A percentile compares a stretch with the other conserved stretches of the same genome.
These are phyloP conservation scores for Brachyistius frenatus DNA, from an alignment of 2,113 vertebrate genomes.

Conservation along the genomic window DNA sequence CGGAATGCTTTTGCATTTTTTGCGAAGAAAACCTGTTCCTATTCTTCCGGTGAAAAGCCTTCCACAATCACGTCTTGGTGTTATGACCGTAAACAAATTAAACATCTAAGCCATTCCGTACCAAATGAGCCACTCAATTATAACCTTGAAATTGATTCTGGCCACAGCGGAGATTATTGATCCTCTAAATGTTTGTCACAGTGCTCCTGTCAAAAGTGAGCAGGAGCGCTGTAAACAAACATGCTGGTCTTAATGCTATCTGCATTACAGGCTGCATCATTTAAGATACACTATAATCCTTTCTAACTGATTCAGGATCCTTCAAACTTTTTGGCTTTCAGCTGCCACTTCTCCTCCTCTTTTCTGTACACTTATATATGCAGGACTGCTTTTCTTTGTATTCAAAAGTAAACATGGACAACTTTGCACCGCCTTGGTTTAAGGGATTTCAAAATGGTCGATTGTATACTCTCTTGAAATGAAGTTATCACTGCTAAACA, in stretches of 20 bases:
- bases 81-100: conserved; percentile 80
- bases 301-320: conserved; percentile 28
- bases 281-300: conserved; percentile 37
- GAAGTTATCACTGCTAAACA: conserved; percentile 77
- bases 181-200: conserved; percentile 77
- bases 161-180: conserved; percentile 81
- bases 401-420: conserved; percentile 18
- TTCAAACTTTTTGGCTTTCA: conserved; percentile 39
- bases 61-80: conserved; percentile 68
- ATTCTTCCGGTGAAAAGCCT: conserved; percentile 70
- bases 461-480: conserved; percentile 55
- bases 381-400: conserved; percentile 8
- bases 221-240: conserved; percentile 57
- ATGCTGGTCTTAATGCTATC: conserved; percentile 47
- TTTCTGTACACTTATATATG: neutral
- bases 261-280: conserved; percentile 32
- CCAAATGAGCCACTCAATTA: conserved; percentile 82
- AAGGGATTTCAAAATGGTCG: conserved; percentile 58
- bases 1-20: conserved; percentile 76
- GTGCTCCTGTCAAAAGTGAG: conserved; percentile 69
- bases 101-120: conserved; percentile 74
- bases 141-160: conserved; percentile 82
- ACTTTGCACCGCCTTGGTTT: conserved; percentile 38
- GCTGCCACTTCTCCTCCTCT: neutral
- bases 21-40: conserved; percentile 61